A percentile compares a stretch with the other conserved stretches of the same genome.
Conservation (phyloP, 2,888 invertebrate genomes). For the Eilema sororculum region DNA sequence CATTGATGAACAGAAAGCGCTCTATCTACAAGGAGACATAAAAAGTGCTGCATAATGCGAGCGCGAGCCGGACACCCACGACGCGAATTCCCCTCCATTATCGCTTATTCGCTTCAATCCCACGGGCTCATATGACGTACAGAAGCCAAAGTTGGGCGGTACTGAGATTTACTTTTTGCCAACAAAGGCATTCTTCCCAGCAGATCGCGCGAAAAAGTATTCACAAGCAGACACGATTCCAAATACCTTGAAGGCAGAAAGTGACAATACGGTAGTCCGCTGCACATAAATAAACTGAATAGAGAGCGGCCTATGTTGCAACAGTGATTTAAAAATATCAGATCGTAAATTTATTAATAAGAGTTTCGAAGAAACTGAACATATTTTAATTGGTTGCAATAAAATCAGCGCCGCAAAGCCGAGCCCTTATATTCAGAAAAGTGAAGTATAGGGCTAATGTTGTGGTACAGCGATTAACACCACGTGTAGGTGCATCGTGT, state of each 20-base stretch:
- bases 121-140: conserved; percentile 82
- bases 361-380: conserved; percentile 14
- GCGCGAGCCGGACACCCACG: conserved; percentile 82
- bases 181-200: conserved; percentile 68
- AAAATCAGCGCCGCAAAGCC: conserved; percentile 44
- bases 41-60: conserved; percentile 78
- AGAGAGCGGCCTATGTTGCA: conserved; percentile 12
- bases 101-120: conserved; percentile 63
- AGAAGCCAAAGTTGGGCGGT: conserved; percentile 78
- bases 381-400: conserved; percentile 31
- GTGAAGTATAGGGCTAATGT: conserved; percentile 51
- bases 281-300: conserved; percentile 20
- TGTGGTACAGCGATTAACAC: conserved; percentile 65
- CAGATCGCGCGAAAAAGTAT: conserved; percentile 65
- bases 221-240: conserved; percentile 38
- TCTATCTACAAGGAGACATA: conserved; percentile 62
- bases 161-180: conserved; percentile 74
- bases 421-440: conserved; percentile 49
- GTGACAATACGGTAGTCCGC: conserved; percentile 25
- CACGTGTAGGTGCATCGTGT: conserved; percentile 53
- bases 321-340: conserved; percentile 8
- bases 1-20: conserved; percentile 68
- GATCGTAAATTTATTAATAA: conserved; percentile 1
- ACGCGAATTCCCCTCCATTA: conserved; percentile 76
- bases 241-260: conserved; percentile 37